Conservation (phyloP, 2,888 invertebrate genomes). For the Celastrina argiolus region DNA sequence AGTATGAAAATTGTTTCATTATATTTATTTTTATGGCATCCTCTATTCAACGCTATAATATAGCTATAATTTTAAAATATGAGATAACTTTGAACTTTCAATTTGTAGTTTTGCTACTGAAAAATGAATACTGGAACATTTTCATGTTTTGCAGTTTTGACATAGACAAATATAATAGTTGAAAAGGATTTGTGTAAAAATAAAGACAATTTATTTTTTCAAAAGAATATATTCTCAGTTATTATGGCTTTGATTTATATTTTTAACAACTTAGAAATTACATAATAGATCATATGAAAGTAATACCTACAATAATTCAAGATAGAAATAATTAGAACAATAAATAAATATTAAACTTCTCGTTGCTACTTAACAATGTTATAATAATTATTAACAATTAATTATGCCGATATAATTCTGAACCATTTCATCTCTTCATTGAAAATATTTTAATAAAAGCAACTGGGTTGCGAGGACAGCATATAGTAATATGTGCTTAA, state of each 20-base stretch:
- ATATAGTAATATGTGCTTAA: slow-evolving; percentile 3
- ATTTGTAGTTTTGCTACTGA: too few relatives aligned
- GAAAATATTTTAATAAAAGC: slow-evolving; percentile 56
- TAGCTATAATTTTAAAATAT: too few relatives aligned
- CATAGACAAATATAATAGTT: background rate
- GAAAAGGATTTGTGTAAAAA: slow-evolving; percentile 25
- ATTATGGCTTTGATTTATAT: slow-evolving; percentile 77
- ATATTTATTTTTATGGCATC: too few relatives aligned
- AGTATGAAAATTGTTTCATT: too few relatives aligned
- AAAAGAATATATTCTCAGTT: slow-evolving; percentile 78
- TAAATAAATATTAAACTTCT: slow-evolving; percentile 71
- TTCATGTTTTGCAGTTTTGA: too few relatives aligned
- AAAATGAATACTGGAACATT: too few relatives aligned
- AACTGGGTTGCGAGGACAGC: slow-evolving; percentile 42
- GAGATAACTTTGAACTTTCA: too few relatives aligned
- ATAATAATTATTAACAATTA: slow-evolving; percentile 70
- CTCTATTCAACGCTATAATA: too few relatives aligned
- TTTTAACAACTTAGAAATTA: slow-evolving; percentile 76
- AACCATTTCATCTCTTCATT: slow-evolving; percentile 49
- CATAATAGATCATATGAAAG: slow-evolving; percentile 72
- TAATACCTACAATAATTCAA: slow-evolving; percentile 71
- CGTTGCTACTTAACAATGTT: slow-evolving; percentile 75
- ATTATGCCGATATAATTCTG: slow-evolving; percentile 65
- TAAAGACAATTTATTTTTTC: slow-evolving; percentile 54
- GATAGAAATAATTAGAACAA: slow-evolving; percentile 64